phyloP scores from a whole-genome alignment of 2,113 vertebrate species.

The Cervus canadensis region DNA sequence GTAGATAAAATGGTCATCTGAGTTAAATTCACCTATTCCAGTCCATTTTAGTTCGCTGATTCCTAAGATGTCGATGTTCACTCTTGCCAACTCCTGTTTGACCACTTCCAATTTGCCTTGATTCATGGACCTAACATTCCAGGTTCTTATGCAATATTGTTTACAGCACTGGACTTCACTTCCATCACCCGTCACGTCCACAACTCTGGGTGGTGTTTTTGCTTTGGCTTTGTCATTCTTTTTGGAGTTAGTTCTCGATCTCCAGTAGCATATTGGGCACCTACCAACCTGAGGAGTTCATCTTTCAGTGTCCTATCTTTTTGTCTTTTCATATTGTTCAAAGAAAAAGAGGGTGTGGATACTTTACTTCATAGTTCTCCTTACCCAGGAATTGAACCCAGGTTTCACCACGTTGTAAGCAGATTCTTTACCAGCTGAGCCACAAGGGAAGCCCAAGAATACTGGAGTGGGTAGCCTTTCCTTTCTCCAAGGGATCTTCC shows the following conservation, averaged over 20 bases:
- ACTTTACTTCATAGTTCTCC: background rate
- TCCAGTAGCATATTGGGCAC: background rate
- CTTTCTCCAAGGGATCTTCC: background rate
- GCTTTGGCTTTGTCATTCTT: background rate
- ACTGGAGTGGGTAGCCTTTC: background rate
- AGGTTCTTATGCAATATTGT: background rate
- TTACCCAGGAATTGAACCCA: background rate
- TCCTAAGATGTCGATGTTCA: accelerated
- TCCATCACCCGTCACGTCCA: background rate
- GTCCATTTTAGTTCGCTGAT: background rate
- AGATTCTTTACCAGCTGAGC: background rate
- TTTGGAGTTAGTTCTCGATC: background rate
- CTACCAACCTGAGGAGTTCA: background rate
- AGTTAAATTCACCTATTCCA: background rate
- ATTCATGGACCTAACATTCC: background rate
- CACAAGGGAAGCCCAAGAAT: background rate
- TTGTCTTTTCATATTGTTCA: background rate
- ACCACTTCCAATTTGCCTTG: background rate
- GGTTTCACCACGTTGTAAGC: background rate
- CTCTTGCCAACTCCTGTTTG: background rate
- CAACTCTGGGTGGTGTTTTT: background rate
- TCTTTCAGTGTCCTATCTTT: background rate
- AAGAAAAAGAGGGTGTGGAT: background rate
- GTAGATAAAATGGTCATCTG: background rate
- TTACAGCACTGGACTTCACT: background rate